Evolutionary conservation across 2,113 vertebrate genomes (phyloP).

Genomic region (Mixornis gularis): DNA sequence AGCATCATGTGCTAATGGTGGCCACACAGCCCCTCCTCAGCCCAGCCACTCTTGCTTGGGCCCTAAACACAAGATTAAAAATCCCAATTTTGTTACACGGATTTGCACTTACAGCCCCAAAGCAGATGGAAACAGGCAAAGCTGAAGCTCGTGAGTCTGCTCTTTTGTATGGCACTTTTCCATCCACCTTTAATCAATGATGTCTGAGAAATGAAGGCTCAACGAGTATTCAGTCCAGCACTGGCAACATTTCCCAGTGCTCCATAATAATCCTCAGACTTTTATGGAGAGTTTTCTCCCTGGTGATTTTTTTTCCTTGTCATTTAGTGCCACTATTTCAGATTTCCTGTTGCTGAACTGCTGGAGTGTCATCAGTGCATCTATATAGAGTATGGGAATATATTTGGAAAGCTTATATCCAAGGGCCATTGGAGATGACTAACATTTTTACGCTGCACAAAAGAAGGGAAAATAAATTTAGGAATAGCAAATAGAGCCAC

Average conservation of each 20-base stretch:
- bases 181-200: constrained; percentile 28
- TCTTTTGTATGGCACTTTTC: constrained; percentile 10
- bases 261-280: constrained; percentile 14
- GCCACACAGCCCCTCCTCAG: neutral
- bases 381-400: constrained; percentile 64
- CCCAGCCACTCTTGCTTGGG: neutral
- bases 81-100: neutral
- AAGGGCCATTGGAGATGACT: constrained; percentile 69
- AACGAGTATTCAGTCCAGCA: neutral
- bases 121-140: neutral
- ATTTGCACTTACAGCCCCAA: neutral
- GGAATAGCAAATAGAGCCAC: constrained; percentile 67
- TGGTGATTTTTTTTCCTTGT: constrained; percentile 51
- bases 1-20: neutral
- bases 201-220: constrained; percentile 1
- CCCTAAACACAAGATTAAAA: neutral
- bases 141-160: neutral
- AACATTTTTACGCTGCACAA: constrained; percentile 64
- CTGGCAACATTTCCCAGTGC: neutral
- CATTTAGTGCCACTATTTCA: constrained; percentile 61
- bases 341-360: constrained; percentile 58
- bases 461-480: constrained; percentile 68
- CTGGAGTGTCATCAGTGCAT: constrained; percentile 62
- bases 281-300: constrained; percentile 53
- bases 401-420: constrained; percentile 75